Base-by-base conservation (phyloP, 2,113 vertebrate species). In the Beaufortia kweichowensis region DNA sequence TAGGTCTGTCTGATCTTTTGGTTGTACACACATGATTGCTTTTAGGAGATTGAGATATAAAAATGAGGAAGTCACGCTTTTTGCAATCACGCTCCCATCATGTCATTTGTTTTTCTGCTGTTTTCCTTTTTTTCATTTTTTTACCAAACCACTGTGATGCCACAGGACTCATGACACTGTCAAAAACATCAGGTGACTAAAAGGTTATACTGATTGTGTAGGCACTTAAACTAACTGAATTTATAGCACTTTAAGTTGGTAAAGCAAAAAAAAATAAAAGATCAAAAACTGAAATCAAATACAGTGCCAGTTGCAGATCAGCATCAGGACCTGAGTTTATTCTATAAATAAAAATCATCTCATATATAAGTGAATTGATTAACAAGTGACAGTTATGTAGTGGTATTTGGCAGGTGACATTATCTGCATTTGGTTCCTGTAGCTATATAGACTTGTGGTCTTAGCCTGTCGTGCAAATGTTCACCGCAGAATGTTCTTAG, bases 401-500 rank as follows among this genome's bases (percentile, higher is more conserved):
- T 28, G 43, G 78, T 2, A 43, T 21, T 4, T n/a, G 59, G n/a
- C 26, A 43, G 43, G 9, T 62, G 17, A 6, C 63, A 68, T 29
- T 33, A 59, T 50, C 19, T 56, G 21, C 11, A 29, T 24, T 70
- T 15, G 24, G 50, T 55, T 55, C 55, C 53, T 65, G 11, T 50
- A n/a, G n/a, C n/a, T n/a, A 33, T 57, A 48, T 64, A 33, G 14
- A 15, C 19, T 48, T 69, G 61, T 69, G 59, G 78, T 80, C 14
- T 56, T 56, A 64, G 39, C 39, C 71, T 72, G 53, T 64, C 77
- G 66, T 76, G 76, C 76, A 82, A 79, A 66, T 53, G 56, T 29
- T 71, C 53, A 79, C 78, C 83, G 10, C 79, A 83, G 31, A 29
- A 77, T 77, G 72, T 70, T 74, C 81, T 63, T 57, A 41, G 43